Evolutionary conservation across 1,140 invertebrate species (phyloP).

Genomic region (Drosophila rhopaloa): DNA sequence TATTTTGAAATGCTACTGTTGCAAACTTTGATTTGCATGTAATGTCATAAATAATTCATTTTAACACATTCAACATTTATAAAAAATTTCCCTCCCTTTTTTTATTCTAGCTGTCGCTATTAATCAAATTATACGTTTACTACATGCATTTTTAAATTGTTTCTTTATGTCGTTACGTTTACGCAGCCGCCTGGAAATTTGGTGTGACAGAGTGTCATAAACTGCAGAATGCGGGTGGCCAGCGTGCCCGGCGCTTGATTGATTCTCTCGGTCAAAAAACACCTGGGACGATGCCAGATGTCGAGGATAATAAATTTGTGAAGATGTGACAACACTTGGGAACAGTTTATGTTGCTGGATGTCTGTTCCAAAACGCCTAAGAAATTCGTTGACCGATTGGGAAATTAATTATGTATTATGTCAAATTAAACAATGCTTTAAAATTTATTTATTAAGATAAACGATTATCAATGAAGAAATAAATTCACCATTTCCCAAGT

Average conservation of each 20-base stretch:
- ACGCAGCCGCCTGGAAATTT: slow-evolving; percentile 34
- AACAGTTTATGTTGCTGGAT: slow-evolving; percentile 5
- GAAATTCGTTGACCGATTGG: background rate
- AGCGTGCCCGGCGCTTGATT: slow-evolving; percentile 40
- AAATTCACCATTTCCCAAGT: too few relatives aligned
- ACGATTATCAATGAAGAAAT: too few relatives aligned
- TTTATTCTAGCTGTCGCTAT: slow-evolving; percentile 54
- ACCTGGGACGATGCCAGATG: slow-evolving; percentile 41
- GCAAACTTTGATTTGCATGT: slow-evolving; percentile 57
- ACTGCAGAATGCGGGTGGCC: slow-evolving; percentile 52
- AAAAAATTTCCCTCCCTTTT: slow-evolving; percentile 7
- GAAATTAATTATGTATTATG: background rate
- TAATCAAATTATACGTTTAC: slow-evolving; percentile 60
- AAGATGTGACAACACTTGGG: slow-evolving; percentile 3
- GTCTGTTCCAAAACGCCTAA: background rate
- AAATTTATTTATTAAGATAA: background rate
- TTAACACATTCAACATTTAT: slow-evolving; percentile 43
- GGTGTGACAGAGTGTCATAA: slow-evolving; percentile 14
- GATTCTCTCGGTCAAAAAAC: slow-evolving; percentile 39
- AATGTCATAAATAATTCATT: slow-evolving; percentile 67
- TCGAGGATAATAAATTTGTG: slow-evolving; percentile 13
- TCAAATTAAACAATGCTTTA: background rate
- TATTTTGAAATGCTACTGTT: slow-evolving; percentile 37
- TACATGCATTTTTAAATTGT: slow-evolving; percentile 37
- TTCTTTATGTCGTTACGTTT: slow-evolving; percentile 18